phyloP scores from a whole-genome alignment of 2,888 invertebrate species.

The Busseola fusca region DNA sequence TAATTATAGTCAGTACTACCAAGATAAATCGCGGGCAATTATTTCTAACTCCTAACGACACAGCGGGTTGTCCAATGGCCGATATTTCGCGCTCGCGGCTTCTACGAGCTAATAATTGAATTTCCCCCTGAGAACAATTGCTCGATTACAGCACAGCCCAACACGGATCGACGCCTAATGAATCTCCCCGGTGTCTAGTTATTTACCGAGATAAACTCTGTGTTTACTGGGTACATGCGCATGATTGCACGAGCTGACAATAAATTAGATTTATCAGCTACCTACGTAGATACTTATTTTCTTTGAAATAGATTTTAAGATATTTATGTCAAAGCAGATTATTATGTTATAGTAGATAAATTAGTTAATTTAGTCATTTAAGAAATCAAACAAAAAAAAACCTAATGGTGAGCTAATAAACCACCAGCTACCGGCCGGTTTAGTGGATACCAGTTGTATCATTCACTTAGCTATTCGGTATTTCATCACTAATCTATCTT shows the following conservation, averaged over 20 bases:
- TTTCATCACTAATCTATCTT: conserved; percentile 36
- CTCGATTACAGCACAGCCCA: conserved; percentile 85
- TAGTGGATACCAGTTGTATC: conserved; percentile 15
- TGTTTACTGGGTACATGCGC: conserved; percentile 87
- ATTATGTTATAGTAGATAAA: conserved; percentile 6
- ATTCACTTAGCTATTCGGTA: conserved; percentile 6
- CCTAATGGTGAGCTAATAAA: not conserved
- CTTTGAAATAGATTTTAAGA: conserved; percentile 54
- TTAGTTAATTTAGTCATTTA: not conserved
- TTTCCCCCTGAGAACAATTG: conserved; percentile 87
- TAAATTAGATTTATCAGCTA: conserved; percentile 84
- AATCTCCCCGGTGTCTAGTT: conserved; percentile 87
- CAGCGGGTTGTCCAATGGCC: conserved; percentile 81
- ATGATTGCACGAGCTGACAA: conserved; percentile 87
- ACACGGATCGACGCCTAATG: conserved; percentile 88
- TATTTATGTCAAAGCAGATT: conserved; percentile 31
- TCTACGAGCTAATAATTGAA: conserved; percentile 84
- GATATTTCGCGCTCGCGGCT: conserved; percentile 78
- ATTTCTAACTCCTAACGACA: conserved; percentile 83
- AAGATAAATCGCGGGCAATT: conserved; percentile 84
- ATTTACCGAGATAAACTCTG: conserved; percentile 87
- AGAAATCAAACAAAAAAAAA: not conserved
- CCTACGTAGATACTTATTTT: conserved; percentile 63
- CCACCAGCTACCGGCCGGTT: no score
- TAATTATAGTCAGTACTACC: conserved; percentile 81